Conservation (phyloP, 2,113 vertebrate species). For the Chaetodon trifascialis region DNA sequence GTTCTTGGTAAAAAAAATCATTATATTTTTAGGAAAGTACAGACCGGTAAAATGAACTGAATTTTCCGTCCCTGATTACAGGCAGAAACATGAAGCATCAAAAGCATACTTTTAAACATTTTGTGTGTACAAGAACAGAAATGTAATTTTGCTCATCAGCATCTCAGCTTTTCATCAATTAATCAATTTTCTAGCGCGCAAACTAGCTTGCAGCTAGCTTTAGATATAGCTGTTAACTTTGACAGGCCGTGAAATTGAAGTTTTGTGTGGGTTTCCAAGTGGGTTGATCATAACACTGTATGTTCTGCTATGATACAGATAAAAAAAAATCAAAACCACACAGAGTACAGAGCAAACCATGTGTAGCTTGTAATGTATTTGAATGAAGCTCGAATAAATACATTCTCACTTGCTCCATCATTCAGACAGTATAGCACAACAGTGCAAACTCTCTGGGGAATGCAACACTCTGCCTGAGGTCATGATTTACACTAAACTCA, state of each 20-base stretch:
- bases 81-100: neutral
- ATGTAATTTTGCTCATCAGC: neutral
- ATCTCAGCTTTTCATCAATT: neutral
- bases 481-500: conserved; percentile 66
- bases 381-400: conserved; percentile 7
- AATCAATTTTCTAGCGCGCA: neutral
- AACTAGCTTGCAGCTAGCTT: conserved; percentile 12
- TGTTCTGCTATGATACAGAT: neutral
- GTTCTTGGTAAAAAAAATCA: no score
- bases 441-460: conserved; percentile 35
- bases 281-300: neutral
- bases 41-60: neutral
- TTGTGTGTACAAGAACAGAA: neutral
- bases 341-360: conserved; percentile 1
- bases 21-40: no score
- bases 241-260: conserved; percentile 18
- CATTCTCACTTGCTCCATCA: conserved; percentile 26
- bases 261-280: conserved; percentile 19
- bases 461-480: conserved; percentile 36
- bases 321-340: neutral
- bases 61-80: neutral
- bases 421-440: conserved; percentile 35
- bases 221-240: conserved; percentile 6
- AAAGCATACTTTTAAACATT: neutral
- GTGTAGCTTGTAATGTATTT: conserved; percentile 30